These are phyloP conservation scores for Papilio glaucus DNA, from an alignment of 1,140 invertebrate species.

Conservation along the genomic window DNA sequence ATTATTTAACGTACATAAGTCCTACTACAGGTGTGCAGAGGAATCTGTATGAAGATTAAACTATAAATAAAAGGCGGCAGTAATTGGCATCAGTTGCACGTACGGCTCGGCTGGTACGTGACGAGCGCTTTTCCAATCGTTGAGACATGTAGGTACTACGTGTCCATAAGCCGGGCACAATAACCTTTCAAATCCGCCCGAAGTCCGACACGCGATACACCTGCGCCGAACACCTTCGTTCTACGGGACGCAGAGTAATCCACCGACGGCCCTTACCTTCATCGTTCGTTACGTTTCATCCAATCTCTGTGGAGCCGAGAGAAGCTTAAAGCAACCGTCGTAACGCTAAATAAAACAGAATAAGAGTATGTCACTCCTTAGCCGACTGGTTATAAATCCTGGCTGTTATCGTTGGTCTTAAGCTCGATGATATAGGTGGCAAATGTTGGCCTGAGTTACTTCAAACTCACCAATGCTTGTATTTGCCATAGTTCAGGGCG, in stretches of 20 bases:
- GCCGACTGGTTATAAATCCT: background rate
- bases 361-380: background rate
- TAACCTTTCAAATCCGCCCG: conserved; percentile 21
- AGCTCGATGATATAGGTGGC: too few species aligned
- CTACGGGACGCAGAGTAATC: background rate
- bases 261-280: background rate
- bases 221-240: background rate
- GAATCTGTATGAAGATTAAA: conserved; percentile 49
- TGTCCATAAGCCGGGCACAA: conserved; percentile 40
- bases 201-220: background rate
- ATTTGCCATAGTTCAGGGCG: background rate
- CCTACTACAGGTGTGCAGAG: conserved; percentile 41
- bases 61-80: conserved; percentile 49
- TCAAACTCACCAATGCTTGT: too few species aligned
- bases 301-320: background rate
- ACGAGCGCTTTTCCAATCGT: conserved; percentile 49
- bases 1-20: background rate
- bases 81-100: conserved; percentile 58
- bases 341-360: background rate
- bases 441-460: background rate
- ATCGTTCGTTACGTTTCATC: background rate
- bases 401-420: too few species aligned
- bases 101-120: conserved; percentile 50
- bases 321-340: background rate
- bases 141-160: conserved; percentile 44